Conservation (phyloP, 2,113 vertebrate species). For the Parus major region DNA sequence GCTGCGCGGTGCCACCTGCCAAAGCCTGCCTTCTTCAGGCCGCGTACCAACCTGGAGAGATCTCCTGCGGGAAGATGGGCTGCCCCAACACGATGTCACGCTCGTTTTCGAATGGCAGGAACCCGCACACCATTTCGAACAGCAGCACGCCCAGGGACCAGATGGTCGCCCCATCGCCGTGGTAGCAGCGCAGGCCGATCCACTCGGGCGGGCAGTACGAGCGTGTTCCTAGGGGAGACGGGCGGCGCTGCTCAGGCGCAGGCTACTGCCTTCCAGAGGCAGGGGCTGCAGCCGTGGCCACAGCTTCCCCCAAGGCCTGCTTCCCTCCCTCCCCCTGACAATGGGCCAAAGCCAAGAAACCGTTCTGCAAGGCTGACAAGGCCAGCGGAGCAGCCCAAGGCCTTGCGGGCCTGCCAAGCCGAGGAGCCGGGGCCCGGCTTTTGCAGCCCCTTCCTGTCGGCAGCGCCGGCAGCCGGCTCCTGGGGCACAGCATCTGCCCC, state of each 20-base stretch:
- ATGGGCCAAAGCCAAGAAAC: background rate
- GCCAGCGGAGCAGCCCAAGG: background rate
- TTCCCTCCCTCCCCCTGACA: background rate
- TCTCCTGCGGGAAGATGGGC: background rate
- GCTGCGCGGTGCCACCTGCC: accelerated
- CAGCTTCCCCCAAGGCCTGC: background rate
- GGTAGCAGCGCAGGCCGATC: background rate
- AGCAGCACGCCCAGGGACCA: background rate
- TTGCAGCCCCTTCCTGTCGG: background rate
- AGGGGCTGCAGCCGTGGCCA: background rate
- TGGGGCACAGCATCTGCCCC: background rate
- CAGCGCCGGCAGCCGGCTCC: background rate
- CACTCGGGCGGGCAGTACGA: background rate
- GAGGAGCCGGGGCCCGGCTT: background rate
- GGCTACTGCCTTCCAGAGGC: background rate
- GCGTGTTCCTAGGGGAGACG: background rate
- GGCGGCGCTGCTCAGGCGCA: background rate
- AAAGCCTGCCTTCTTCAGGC: background rate
- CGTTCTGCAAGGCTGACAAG: background rate
- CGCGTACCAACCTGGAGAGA: background rate
- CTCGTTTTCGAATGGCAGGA: accelerated
- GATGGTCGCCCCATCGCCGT: background rate
- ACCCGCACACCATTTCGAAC: background rate
- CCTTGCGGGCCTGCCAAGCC: background rate
- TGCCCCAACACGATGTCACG: background rate